Evolutionary conservation across 2,113 vertebrate species (phyloP).

Genomic region (Morone chrysops): DNA sequence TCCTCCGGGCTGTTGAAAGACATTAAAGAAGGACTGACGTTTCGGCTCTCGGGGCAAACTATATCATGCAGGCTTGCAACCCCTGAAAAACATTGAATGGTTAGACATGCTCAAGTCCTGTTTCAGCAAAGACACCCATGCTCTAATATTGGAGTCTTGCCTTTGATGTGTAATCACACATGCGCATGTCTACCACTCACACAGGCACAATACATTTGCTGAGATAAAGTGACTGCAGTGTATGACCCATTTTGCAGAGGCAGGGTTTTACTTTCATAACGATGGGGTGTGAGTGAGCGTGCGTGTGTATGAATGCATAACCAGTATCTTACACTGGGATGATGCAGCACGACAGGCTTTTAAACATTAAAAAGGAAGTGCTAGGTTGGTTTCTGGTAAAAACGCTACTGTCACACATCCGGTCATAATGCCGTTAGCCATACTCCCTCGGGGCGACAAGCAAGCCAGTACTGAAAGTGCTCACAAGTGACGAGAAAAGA

Average conservation of each 20-base stretch:
- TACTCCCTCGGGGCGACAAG: slow-evolving; percentile 31
- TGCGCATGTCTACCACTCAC: slow-evolving; percentile 65
- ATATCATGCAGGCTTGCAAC: slow-evolving; percentile 33
- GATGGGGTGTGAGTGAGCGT: slow-evolving; percentile 53
- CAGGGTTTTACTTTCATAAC: slow-evolving; percentile 80
- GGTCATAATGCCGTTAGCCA: slow-evolving; percentile 69
- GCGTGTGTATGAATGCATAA: slow-evolving; percentile 59
- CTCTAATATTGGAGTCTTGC: slow-evolving; percentile 63
- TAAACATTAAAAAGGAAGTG: slow-evolving; percentile 81
- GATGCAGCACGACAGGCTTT: slow-evolving; percentile 70
- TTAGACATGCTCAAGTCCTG: slow-evolving; percentile 47
- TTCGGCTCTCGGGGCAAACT: slow-evolving; percentile 50
- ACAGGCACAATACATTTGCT: slow-evolving; percentile 75
- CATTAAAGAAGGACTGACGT: slow-evolving; percentile 57
- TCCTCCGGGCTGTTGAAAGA: slow-evolving; percentile 60
- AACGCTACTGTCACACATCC: slow-evolving; percentile 71
- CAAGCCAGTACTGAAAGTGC: slow-evolving; percentile 32
- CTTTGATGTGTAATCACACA: slow-evolving; percentile 79
- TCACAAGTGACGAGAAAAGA: slow-evolving; percentile 31
- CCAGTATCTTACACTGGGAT: slow-evolving; percentile 56
- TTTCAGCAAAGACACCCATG: slow-evolving; percentile 58
- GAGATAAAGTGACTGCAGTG: slow-evolving; percentile 78
- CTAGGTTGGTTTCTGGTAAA: slow-evolving; percentile 76
- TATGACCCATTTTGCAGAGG: slow-evolving; percentile 81
- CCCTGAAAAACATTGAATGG: slow-evolving; percentile 51